Percentiles rank a stretch among this genome's conserved stretches.
Conservation (phyloP, 1,140 invertebrate genomes). For the Pectinophora gossypiella region DNA sequence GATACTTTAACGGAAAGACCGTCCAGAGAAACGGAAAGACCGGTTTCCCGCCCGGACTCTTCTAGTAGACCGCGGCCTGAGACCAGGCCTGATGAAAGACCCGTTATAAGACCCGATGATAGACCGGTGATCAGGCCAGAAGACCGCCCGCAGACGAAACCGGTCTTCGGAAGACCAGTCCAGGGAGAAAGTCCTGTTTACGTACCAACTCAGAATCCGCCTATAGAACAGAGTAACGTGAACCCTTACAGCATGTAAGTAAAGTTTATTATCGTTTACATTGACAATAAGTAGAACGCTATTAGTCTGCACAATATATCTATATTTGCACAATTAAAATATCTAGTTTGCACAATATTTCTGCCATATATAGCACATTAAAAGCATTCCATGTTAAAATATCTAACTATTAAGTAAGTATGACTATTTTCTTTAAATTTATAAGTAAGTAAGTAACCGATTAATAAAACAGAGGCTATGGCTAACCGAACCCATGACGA, state of each 20-base stretch:
- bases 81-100: background rate
- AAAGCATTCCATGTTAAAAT: no score
- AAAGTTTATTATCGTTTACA: background rate
- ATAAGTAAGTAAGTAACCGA: no score
- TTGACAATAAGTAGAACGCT: no score
- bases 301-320: no score
- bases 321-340: no score
- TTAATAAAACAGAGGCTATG: no score
- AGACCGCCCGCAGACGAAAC: conserved; percentile 1
- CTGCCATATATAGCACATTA: no score
- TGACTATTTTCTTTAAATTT: no score
- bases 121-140: conserved; percentile 6
- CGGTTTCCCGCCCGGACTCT: background rate
- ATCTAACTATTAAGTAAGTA: no score
- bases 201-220: conserved; percentile 7
- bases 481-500: no score
- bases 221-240: conserved; percentile 8
- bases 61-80: background rate
- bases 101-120: background rate
- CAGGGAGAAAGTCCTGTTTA: conserved; percentile 5
- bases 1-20: conserved; percentile 8
- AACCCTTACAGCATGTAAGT: conserved; percentile 15
- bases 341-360: no score
- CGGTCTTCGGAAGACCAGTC: background rate
- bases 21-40: background rate